phyloP scores from a whole-genome alignment of 2,888 invertebrate species.

The Dysmachus trigonus region DNA sequence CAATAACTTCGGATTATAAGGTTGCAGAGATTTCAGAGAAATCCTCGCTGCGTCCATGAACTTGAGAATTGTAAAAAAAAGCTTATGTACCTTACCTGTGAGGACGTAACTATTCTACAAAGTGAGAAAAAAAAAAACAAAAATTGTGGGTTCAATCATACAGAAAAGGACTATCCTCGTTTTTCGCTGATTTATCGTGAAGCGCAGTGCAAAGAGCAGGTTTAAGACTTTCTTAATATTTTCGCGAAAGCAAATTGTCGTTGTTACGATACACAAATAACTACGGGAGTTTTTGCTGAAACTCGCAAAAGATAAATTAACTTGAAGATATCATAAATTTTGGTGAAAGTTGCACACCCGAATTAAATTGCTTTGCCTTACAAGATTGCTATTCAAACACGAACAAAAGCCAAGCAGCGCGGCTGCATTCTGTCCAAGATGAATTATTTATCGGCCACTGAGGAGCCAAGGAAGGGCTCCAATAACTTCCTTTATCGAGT shows the following conservation, averaged over 20 bases:
- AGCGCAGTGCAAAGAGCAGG: neutral
- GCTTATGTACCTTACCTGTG: too few species aligned
- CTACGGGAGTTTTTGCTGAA: neutral
- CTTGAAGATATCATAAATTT: neutral
- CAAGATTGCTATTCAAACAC: neutral
- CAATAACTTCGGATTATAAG: too few species aligned
- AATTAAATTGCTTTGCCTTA: neutral
- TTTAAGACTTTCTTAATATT: neutral
- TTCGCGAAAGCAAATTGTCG: neutral
- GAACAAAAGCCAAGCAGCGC: neutral
- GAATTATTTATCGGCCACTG: slow-evolving; percentile 1
- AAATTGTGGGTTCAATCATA: too few species aligned
- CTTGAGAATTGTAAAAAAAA: too few species aligned
- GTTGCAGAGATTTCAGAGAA: too few species aligned
- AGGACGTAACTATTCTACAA: too few species aligned
- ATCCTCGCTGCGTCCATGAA: too few species aligned
- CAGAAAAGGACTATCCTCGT: too few species aligned
- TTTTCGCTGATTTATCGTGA: too few species aligned
- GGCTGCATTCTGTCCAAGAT: neutral
- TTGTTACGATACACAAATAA: neutral
- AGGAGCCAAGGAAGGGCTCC: neutral
- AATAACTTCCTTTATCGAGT: neutral
- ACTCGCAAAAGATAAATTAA: neutral
- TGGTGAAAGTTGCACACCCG: neutral
- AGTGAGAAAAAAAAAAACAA: too few species aligned